Base-by-base conservation (phyloP, 2,113 vertebrate genomes). In the Carassius carassius region DNA sequence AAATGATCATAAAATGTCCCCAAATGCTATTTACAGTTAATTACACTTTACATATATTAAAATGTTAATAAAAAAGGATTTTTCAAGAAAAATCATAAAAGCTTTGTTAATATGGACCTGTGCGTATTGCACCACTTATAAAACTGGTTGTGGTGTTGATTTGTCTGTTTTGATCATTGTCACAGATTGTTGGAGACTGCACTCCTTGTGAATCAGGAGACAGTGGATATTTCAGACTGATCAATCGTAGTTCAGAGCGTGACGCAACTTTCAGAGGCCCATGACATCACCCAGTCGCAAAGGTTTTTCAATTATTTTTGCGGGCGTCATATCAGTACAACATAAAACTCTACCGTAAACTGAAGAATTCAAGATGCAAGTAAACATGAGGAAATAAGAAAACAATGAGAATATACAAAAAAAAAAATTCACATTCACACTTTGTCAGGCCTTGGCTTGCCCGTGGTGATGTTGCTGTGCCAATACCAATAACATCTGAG, bases 1-100 rank as follows among this genome's bases (percentile, higher is more conserved):
- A 94, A 94, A 92, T 84, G 88, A 92, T 92, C 91, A 91, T 89
- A 90, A 95, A 94, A 92, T 88, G 86, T 92, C 77, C 91, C 89
- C 84, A 81, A 83, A 88, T 91, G 86, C 90, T 94, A 94, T 94
- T 93, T 94, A 95, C 94, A 94, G 90, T 94, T 91, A 91, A 92
- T 92, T 92, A 93, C 93, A 94, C 89, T 93, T 93, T 93, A 93
- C 93, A 93, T 83, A 89, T 89, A 90, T 87, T 90, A 86, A 90
- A 91, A 90, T 44, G 84, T 86, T 87, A 86, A 90, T 91, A 90
- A 91, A 87, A 89, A 89, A 91, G 65, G 14, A n/a, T 47, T 76
- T 81, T 85, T 75, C 79, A 87, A 88, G 87, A 88, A 88, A 90
- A 90, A 84, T 88, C 49, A 67, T 62, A 87, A 81, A 85, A 85